These are phyloP conservation scores for Suillia variegata DNA, from an alignment of 2,888 invertebrate genomes.

Conservation along the genomic window DNA sequence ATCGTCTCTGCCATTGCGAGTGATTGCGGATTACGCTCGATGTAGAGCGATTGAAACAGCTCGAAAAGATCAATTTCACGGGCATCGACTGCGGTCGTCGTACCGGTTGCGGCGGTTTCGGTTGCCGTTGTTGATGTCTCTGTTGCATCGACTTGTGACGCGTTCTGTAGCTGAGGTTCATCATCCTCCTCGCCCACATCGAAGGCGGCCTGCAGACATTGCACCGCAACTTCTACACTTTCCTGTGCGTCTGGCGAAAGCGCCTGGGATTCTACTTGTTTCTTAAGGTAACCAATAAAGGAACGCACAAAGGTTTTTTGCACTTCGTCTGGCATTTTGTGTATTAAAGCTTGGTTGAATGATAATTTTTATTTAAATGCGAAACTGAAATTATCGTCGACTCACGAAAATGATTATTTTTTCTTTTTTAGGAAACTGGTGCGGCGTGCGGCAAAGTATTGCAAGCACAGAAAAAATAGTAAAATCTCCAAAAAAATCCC, in stretches of 20 bases:
- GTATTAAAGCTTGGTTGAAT: too few species aligned
- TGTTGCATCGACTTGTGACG: slow-evolving; percentile 21
- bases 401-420: too few species aligned
- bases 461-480: too few species aligned
- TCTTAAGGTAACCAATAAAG: slow-evolving; percentile 56
- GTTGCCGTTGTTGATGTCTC: slow-evolving; percentile 27
- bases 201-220: slow-evolving; percentile 92
- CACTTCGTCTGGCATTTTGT: slow-evolving; percentile 53
- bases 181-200: slow-evolving; percentile 64
- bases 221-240: slow-evolving; percentile 85
- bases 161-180: too few species aligned
- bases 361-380: too few species aligned
- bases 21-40: slow-evolving; percentile 63
- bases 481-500: too few species aligned
- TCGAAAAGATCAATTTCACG: slow-evolving; percentile 61
- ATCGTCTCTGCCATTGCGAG: slow-evolving; percentile 78
- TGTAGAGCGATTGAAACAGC: slow-evolving; percentile 59
- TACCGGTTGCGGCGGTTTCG: slow-evolving; percentile 17
- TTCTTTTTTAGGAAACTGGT: too few species aligned
- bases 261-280: slow-evolving; percentile 47
- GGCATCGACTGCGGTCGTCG: slow-evolving; percentile 21
- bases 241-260: slow-evolving; percentile 57
- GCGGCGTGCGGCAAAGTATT: too few species aligned
- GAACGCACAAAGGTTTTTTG: slow-evolving; percentile 58
- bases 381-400: too few species aligned